phyloP scores from a whole-genome alignment of 2,797 vertebrate genomes.

The Trematomus bernacchii region DNA sequence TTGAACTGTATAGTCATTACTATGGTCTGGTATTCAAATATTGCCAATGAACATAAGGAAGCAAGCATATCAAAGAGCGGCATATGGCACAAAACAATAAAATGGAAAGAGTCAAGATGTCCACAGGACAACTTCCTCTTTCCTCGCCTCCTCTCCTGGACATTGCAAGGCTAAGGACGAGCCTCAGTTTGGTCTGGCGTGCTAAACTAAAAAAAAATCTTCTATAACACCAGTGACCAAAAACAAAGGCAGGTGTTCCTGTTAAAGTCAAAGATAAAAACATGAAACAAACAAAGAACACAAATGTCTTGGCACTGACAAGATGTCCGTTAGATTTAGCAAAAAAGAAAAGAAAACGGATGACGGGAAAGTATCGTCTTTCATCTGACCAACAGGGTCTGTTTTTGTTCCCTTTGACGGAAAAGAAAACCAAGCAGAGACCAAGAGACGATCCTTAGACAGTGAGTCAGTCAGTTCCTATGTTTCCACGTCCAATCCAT shows the following conservation, averaged over 20 bases:
- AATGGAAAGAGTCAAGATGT: slow-evolving; percentile 83
- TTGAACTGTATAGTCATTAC: slow-evolving; percentile 89
- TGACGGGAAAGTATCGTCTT: slow-evolving; percentile 61
- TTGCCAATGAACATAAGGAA: slow-evolving; percentile 87
- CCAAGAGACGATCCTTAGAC: slow-evolving; percentile 57
- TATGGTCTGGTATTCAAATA: slow-evolving; percentile 82
- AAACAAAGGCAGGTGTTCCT: slow-evolving; percentile 68
- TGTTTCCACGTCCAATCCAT: slow-evolving; percentile 44
- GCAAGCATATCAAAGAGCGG: slow-evolving; percentile 87
- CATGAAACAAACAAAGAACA: slow-evolving; percentile 62
- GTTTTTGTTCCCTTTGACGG: slow-evolving; percentile 77
- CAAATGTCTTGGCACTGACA: slow-evolving; percentile 84
- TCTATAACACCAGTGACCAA: slow-evolving; percentile 63
- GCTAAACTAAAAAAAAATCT: slow-evolving; percentile 49
- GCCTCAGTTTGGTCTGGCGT: slow-evolving; percentile 80
- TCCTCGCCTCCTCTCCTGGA: slow-evolving; percentile 69
- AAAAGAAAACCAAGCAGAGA: slow-evolving; percentile 66
- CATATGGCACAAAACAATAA: slow-evolving; percentile 92
- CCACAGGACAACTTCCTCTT: slow-evolving; percentile 78
- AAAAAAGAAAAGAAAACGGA: slow-evolving; percentile 42
- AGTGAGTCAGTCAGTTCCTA: slow-evolving; percentile 65
- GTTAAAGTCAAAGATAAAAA: slow-evolving; percentile 68
- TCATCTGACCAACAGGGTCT: slow-evolving; percentile 59
- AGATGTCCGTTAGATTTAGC: slow-evolving; percentile 73
- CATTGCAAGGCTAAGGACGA: slow-evolving; percentile 76